Evolutionary conservation across 1,140 invertebrate species (phyloP), one percentile per base, ranked within the genome.

Genomic region (Phocides pigmalion): DNA sequence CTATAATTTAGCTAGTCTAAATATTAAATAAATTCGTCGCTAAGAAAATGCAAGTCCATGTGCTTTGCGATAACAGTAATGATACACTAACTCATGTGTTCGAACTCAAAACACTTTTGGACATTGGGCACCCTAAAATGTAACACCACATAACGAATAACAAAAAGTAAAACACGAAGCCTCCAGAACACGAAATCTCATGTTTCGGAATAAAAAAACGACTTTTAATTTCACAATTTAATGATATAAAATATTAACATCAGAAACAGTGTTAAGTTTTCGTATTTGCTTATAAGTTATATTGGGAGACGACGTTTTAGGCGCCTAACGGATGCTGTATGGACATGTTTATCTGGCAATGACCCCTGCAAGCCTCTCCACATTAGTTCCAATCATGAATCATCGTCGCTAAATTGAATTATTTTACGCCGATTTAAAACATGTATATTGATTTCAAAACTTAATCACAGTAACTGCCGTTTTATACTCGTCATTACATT

Each of bases 341-440:
- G 67, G 72, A 58, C 70, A 74, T 79, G 74, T 74, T 81, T 84
- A 88, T 90, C 89, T 87, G 86, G 82, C 86, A 88, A 87, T 87
- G 84, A 88, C 86, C 86, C 79, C 82, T 64, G 53, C 62, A 81
- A 68, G 85, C 85, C 81, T 69, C 72, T 37, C 54, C 42, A 28
- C 47, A 59, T 51, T 58, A 39, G 39, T 53, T 39, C 17, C 16
- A 15, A 39, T 17, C 32, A 53, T 64, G 54, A 58, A 16, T 66
- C 49, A 53, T 66, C 58, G 56, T 59, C 20, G 14, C 39, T 63
- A 66, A 66, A 49, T 67, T 74, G 66, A 72, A 58, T 65, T 32
- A 11, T 32, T 11, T 32, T 32, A 32, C 28, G 8, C n/a, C 28
- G 28, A 11, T 32, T 32, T 32, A 32, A 32, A 11, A 32, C 28